Evolutionary conservation across 2,888 invertebrate species (phyloP), one percentile per base, ranked within the genome.

Genomic region (Ephialtes manifestator): DNA sequence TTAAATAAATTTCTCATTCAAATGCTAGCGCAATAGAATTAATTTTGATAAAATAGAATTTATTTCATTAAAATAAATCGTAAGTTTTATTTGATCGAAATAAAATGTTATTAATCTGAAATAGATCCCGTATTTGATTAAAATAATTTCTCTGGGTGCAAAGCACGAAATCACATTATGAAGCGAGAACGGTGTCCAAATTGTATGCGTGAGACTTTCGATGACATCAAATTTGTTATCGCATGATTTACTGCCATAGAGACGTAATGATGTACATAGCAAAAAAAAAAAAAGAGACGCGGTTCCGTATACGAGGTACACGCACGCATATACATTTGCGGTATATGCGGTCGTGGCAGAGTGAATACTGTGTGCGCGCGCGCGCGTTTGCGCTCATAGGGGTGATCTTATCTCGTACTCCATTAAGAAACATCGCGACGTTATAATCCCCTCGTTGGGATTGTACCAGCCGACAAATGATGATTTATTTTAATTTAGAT

Each of bases 401-500:
- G 88, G 87, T 88, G 90, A 91, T 91, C 87, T 89, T 91, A 91
- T 91, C 91, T 82, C 81, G 43, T 78, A 71, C 74, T 87, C 88
- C 87, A 90, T 91, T 90, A 90, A 89, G 89, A 89, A 90, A 88
- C 86, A 88, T 88, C 88, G 79, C 88, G 87, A 84, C 86, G 84
- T 88, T 88, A 88, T 89, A 85, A 89, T 87, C 84, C 86, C 86
- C 83, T 85, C 78, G 72, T 83, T 78, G 68, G 80, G 84, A 87
- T 85, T 87, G 87, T 85, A 82, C 70, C 75, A 79, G 68, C 71
- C 84, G 90, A 89, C 89, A 89, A 89, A 89, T 89, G 86, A 87
- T 87, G 87, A 90, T 87, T 89, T 88, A 90, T 89, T 89, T 89
- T 89, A 86, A 88, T 89, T 88, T 88, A 89, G 87, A 88, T 88